Evolutionary conservation across 1,140 invertebrate genomes (phyloP), one percentile per base, ranked within the genome.

Genomic region (Bombus polaris): DNA sequence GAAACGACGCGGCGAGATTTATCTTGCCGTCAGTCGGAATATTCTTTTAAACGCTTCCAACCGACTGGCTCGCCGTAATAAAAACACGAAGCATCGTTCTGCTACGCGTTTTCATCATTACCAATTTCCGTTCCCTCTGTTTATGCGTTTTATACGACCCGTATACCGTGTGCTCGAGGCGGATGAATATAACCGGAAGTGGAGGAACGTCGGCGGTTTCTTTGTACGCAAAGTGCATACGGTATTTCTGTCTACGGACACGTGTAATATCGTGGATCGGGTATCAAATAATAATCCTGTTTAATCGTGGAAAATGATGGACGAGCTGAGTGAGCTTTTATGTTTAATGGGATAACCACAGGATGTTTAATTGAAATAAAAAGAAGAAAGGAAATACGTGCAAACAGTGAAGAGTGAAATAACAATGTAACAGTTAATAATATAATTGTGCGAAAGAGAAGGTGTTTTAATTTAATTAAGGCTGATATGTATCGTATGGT

Each of bases 1-100:
- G 47, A 37, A 76, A 76, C 35, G 74, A n/a, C 13, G 22, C 15
- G 12, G n/a, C 71, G 71, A 73, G 42, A 73, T 73, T 73, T 42
- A 44, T 44, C 71, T 66, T 32, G 6, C 13, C 65, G n/a, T 8
- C 15, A 6, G 42, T 4, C 13, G 71, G 28, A 22, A 73, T 42
- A 73, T 73, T 73, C 71, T 47, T n/a, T 73, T 73, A 73, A 73
- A 47, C 44, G 71, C 42, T n/a, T n/a, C 4, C 25, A 39, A n/a
- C 39, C 15, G 68, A 70, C 35, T 39, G 10, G 37, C 15, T 39
- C 28, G 71, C 2, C 18, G n/a, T 32, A 25, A 47, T 47, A 47
- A 74, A 47, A 47, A 59, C 42, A 42, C 72, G 72, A 47, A 73
- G 44, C 72, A 32, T 39, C 28, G 15, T 15, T 39, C 5, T 25